These are phyloP conservation scores for Pemphigus obesinymphae DNA, from an alignment of 1,140 invertebrate species.

Conservation along the genomic window DNA sequence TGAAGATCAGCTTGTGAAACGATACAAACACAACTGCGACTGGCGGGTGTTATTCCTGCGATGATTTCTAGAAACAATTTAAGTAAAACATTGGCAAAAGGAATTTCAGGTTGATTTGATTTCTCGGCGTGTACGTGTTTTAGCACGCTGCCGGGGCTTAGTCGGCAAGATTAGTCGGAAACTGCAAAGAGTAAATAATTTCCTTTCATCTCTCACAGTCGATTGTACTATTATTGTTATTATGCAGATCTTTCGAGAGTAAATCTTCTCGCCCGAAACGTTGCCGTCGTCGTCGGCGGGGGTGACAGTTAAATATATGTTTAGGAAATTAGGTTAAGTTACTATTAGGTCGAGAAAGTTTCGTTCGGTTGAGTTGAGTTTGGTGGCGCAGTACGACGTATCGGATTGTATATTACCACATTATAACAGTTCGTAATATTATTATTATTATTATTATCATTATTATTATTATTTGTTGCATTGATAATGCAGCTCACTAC, in stretches of 20 bases:
- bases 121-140: slow-evolving; percentile 11
- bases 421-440: not conserved
- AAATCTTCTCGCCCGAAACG: not conserved
- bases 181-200: slow-evolving; percentile 40
- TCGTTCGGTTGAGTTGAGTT: not conserved
- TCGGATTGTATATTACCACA: not conserved
- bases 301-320: slow-evolving; percentile 38
- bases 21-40: too few relatives aligned
- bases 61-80: not conserved
- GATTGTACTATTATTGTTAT: slow-evolving; percentile 6
- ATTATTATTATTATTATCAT: not conserved
- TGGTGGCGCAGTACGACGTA: not conserved
- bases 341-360: slow-evolving; percentile 23
- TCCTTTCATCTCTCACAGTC: slow-evolving; percentile 32
- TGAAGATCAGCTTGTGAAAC: not conserved
- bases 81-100: not conserved
- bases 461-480: not conserved
- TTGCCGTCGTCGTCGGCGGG: not conserved
- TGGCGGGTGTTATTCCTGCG: not conserved
- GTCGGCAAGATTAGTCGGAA: slow-evolving; percentile 21
- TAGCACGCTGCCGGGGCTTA: not conserved
- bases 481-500: not conserved
- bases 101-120: slow-evolving; percentile 22
- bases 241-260: not conserved
- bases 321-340: slow-evolving; percentile 36